These are phyloP conservation scores for Pseudopodoces humilis DNA, from an alignment of 2,113 vertebrate genomes.

Conservation along the genomic window DNA sequence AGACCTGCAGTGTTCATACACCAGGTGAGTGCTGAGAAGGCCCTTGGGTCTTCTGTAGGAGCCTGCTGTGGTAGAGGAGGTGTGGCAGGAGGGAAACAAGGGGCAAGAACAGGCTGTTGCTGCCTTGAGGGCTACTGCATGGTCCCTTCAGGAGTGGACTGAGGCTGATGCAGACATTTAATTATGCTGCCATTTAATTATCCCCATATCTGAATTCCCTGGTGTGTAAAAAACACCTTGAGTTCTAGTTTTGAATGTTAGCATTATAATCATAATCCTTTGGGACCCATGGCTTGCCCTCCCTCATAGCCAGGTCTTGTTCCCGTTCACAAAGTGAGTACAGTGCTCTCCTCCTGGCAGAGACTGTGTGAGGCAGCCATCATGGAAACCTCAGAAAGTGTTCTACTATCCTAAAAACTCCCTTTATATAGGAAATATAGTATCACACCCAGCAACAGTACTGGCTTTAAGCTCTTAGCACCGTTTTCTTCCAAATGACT, in stretches of 20 bases:
- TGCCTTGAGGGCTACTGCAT: rapidly evolving
- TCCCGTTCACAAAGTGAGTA: not conserved
- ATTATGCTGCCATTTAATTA: not conserved
- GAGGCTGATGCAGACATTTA: not conserved
- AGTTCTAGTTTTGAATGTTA: not conserved
- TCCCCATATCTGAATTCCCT: not conserved
- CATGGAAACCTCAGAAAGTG: not conserved
- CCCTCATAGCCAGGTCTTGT: not conserved
- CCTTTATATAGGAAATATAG: not conserved
- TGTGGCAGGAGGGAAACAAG: not conserved
- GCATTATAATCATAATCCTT: not conserved
- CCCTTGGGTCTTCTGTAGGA: not conserved
- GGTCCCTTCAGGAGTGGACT: not conserved
- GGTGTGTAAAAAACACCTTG: not conserved
- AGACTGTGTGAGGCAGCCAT: not conserved
- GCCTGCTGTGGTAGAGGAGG: not conserved
- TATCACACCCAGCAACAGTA: not conserved
- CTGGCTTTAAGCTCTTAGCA: not conserved
- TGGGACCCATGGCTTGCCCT: not conserved
- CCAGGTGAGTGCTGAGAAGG: not conserved
- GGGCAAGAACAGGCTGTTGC: not conserved
- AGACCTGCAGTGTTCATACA: not conserved
- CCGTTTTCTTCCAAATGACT: not conserved
- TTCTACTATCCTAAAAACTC: not conserved
- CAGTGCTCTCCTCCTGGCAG: not conserved